phyloP scores from a whole-genome alignment of 2,797 vertebrate genomes.

The Vultur gryphus region DNA sequence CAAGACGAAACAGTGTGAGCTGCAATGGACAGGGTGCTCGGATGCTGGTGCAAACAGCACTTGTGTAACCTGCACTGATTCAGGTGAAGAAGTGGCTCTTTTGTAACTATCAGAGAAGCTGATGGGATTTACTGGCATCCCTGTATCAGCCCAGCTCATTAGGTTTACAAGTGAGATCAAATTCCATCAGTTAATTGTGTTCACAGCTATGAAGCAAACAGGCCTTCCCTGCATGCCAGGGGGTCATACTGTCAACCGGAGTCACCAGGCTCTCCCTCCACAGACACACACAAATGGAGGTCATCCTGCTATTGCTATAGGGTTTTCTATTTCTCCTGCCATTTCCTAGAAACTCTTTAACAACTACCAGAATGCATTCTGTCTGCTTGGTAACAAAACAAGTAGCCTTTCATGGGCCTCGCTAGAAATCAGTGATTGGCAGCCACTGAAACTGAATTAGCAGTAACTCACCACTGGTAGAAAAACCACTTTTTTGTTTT shows the following conservation, averaged over 20 bases:
- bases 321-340: slow-evolving; percentile 13
- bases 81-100: neutral
- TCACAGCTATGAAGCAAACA: neutral
- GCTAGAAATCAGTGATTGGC: slow-evolving; percentile 46
- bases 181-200: neutral
- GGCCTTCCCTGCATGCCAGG: neutral
- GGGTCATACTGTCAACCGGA: neutral
- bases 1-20: fast-evolving
- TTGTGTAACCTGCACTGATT: neutral
- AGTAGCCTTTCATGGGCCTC: slow-evolving; percentile 11
- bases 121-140: neutral
- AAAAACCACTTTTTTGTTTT: neutral
- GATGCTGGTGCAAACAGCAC: neutral
- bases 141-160: neutral
- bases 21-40: neutral
- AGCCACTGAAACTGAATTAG: slow-evolving; percentile 45
- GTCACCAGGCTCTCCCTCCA: neutral
- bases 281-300: neutral
- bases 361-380: neutral
- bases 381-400: slow-evolving; percentile 5
- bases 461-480: neutral
- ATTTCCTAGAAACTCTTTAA: slow-evolving; percentile 42
- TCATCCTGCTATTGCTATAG: neutral
- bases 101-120: neutral
- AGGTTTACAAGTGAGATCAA: neutral